Evolutionary conservation across 53 echinoderm and acorn worm species (phyloP).

Genomic region (Antedon mediterranea): DNA sequence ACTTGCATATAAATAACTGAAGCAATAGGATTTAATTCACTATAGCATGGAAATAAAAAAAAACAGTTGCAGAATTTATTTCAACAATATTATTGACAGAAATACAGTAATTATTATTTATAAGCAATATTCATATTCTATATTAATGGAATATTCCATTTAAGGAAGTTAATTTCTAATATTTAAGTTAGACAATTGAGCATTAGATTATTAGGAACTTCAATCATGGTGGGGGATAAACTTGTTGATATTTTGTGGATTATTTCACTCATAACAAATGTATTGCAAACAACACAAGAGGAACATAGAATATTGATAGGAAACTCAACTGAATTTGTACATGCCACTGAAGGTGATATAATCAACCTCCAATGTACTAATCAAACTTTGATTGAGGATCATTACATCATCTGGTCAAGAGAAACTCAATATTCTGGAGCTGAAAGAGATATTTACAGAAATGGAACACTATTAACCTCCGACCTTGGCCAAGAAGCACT

Average conservation of each 20-base stretch:
- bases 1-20: too few species aligned
- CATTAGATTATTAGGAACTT: background rate
- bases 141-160: too few species aligned
- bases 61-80: too few species aligned
- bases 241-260: background rate
- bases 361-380: background rate
- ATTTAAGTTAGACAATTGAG: background rate
- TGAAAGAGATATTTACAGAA: background rate
- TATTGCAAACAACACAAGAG: background rate
- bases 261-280: background rate
- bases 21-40: too few species aligned
- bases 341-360: background rate
- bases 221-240: background rate
- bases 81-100: too few species aligned
- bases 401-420: background rate
- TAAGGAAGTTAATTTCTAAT: background rate
- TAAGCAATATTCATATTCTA: too few species aligned
- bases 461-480: background rate
- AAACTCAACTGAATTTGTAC: background rate
- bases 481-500: background rate
- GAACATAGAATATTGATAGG: too few species aligned
- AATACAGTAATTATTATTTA: too few species aligned
- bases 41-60: too few species aligned
- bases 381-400: background rate
- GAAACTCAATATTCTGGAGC: background rate